Conservation (phyloP, 2,113 vertebrate genomes). For the Callorhinus ursinus region DNA sequence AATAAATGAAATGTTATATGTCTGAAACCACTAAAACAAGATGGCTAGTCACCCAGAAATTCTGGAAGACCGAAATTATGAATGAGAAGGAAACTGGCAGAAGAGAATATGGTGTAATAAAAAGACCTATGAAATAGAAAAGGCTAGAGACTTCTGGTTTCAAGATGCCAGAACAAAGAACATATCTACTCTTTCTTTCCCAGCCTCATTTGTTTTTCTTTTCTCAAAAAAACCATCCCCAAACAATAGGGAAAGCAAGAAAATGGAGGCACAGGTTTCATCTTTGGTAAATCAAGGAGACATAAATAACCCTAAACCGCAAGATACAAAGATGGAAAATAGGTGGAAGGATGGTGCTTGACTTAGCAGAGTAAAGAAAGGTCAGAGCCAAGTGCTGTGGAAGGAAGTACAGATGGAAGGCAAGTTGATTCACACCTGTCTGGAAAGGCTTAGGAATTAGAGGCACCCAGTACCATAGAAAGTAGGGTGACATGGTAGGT, state of each 20-base stretch:
- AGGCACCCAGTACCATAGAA: not conserved
- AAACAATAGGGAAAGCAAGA: slow-evolving; percentile 37
- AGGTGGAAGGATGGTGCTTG: not conserved
- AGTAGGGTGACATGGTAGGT: not conserved
- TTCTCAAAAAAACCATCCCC: not conserved
- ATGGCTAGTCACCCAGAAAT: not conserved
- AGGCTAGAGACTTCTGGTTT: not conserved
- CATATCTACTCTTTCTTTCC: not conserved
- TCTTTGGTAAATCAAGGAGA: slow-evolving; percentile 61
- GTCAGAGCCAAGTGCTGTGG: slow-evolving; percentile 57
- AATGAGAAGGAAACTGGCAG: not conserved
- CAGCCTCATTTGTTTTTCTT: not conserved
- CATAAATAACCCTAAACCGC: slow-evolving; percentile 58
- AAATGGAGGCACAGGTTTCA: slow-evolving; percentile 9
- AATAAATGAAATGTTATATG: not conserved
- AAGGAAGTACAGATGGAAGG: not conserved
- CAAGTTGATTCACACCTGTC: slow-evolving; percentile 9
- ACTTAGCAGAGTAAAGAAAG: slow-evolving; percentile 55
- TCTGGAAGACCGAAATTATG: slow-evolving; percentile 12
- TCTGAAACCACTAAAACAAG: slow-evolving; percentile 19
- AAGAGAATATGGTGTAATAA: not conserved
- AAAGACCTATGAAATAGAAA: not conserved
- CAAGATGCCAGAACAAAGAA: slow-evolving; percentile 35
- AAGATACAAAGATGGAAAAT: slow-evolving; percentile 59
- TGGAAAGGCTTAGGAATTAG: not conserved